phyloP scores from a whole-genome alignment of 2,113 vertebrate species.

The Hippocampus mohnikei region DNA sequence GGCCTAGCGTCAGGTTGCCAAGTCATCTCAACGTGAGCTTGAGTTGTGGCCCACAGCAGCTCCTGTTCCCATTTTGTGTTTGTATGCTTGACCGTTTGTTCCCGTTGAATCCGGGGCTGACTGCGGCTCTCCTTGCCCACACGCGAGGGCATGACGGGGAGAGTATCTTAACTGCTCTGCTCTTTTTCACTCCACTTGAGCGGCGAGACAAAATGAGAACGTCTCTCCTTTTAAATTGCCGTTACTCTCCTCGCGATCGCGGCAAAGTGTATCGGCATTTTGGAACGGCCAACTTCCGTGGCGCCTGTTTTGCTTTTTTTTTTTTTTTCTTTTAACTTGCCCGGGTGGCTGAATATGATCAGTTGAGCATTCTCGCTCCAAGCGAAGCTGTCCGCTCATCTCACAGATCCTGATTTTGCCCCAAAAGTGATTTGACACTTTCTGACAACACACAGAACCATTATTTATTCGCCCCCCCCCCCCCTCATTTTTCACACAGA shows the following conservation, averaged over 20 bases:
- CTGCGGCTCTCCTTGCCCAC: too few relatives aligned
- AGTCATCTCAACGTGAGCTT: too few relatives aligned
- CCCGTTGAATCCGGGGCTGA: too few relatives aligned
- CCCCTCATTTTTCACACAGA: conserved; percentile 19
- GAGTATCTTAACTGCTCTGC: too few relatives aligned
- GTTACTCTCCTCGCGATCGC: neutral
- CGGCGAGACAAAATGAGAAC: too few relatives aligned
- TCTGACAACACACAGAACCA: conserved; percentile 26
- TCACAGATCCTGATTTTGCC: neutral
- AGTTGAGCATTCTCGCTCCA: neutral
- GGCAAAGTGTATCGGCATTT: neutral
- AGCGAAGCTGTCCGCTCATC: conserved; percentile 12
- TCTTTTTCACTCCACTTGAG: too few relatives aligned
- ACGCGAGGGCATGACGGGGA: too few relatives aligned
- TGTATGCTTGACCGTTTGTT: too few relatives aligned
- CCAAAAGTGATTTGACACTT: neutral
- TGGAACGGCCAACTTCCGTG: neutral
- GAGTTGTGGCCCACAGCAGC: too few relatives aligned
- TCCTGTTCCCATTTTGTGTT: too few relatives aligned
- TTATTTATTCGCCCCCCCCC: conserved; percentile 33
- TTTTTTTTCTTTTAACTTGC: neutral
- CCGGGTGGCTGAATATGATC: neutral
- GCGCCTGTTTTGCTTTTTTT: too few relatives aligned
- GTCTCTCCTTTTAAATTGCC: neutral
- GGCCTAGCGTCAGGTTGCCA: too few relatives aligned